Percentiles rank a stretch among this genome's conserved stretches.
Conservation (phyloP, 2,797 vertebrate genomes). For the Sorex maritimensis region DNA sequence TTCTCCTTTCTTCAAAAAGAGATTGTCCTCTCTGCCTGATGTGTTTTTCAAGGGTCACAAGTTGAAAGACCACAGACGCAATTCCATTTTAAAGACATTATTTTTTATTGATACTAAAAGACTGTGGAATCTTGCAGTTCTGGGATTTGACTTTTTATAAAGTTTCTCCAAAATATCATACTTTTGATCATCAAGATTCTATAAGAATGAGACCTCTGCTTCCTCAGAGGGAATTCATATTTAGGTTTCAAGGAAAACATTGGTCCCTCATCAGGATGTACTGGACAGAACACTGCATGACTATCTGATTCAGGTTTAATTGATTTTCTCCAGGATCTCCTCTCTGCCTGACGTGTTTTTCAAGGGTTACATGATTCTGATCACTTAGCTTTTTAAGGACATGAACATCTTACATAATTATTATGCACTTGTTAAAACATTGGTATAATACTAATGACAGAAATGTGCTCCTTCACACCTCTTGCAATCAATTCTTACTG, state of each 20-base stretch:
- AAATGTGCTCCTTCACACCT: too few species aligned
- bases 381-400: neutral
- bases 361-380: neutral
- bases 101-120: neutral
- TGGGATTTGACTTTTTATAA: neutral
- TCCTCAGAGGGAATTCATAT: neutral
- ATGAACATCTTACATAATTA: neutral
- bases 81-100: neutral
- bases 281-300: neutral
- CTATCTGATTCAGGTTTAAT: neutral
- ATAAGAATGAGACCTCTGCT: neutral
- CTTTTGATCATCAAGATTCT: neutral
- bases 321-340: neutral
- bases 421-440: neutral
- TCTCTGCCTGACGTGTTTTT: neutral
- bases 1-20: constrained; percentile 3
- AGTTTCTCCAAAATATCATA: neutral
- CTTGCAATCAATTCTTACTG: too few species aligned
- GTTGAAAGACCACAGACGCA: neutral
- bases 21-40: too few species aligned
- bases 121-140: neutral
- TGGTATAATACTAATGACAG: too few species aligned
- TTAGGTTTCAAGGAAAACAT: neutral
- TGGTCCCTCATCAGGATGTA: neutral
- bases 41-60: neutral